phyloP scores from a whole-genome alignment of 2,797 vertebrate species.

The Acrossocheilus wenchowensis region DNA sequence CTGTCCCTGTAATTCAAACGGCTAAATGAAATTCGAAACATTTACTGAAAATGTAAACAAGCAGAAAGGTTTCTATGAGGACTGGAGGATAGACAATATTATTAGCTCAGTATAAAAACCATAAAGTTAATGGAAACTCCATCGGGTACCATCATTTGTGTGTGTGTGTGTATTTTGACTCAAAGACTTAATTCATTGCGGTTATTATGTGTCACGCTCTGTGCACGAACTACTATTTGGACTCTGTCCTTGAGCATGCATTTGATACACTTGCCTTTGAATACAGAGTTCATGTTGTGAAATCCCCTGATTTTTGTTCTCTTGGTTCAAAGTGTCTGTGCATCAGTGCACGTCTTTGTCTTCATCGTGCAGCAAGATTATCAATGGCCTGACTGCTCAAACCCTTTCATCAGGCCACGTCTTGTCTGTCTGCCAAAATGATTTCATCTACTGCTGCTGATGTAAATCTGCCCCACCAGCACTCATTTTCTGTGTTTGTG shows the following conservation, averaged over 20 bases:
- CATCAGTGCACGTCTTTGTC: conserved; percentile 47
- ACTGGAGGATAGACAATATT: neutral
- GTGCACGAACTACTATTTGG: conserved; percentile 38
- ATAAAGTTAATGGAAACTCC: neutral
- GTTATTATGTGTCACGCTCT: neutral
- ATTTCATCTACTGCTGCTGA: conserved; percentile 22
- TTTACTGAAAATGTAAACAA: neutral
- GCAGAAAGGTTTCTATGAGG: neutral
- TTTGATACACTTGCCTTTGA: conserved; percentile 60
- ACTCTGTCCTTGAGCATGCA: conserved; percentile 64
- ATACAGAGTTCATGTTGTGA: conserved; percentile 74
- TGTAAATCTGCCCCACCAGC: conserved; percentile 1
- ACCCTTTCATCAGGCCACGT: conserved; percentile 35
- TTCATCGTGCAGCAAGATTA: conserved; percentile 29
- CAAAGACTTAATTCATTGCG: neutral
- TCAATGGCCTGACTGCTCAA: neutral
- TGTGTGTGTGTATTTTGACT: neutral
- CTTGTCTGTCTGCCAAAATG: conserved; percentile 16
- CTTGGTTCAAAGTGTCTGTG: conserved; percentile 41
- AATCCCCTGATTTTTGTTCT: conserved; percentile 57
- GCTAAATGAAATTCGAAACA: neutral
- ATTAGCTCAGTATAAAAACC: neutral
- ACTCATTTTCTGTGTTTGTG: no score
- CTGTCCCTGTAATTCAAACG: neutral
- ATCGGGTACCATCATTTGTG: neutral